Conservation (phyloP, 2,797 vertebrate species). For the Enteromius thamalakanensis region DNA sequence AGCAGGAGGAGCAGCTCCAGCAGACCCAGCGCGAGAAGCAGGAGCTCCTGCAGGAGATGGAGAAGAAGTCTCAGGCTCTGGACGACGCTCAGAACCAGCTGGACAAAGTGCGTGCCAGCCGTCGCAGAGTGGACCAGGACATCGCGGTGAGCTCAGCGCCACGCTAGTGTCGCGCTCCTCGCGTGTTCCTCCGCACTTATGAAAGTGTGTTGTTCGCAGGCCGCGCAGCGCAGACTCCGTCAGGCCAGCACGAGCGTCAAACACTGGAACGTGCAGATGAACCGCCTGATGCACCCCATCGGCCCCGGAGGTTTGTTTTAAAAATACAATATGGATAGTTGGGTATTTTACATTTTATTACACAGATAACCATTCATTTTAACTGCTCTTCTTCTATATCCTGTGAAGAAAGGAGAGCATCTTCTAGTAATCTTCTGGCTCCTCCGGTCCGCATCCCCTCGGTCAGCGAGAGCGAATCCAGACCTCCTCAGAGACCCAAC, state of each 20-base stretch:
- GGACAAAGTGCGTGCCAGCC: conserved; percentile 83
- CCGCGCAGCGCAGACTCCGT: conserved; percentile 79
- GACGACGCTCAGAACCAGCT: conserved; percentile 82
- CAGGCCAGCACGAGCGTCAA: conserved; percentile 88
- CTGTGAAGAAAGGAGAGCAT: conserved; percentile 73
- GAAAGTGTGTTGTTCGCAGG: conserved; percentile 63
- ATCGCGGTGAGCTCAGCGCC: conserved; percentile 74
- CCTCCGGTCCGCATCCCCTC: conserved; percentile 72
- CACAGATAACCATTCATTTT: no score
- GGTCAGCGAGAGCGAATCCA: conserved; percentile 68
- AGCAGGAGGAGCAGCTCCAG: conserved; percentile 83
- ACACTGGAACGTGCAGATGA: conserved; percentile 90
- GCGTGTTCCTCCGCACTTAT: neutral
- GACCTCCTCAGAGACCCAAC: conserved; percentile 65
- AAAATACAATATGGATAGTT: neutral
- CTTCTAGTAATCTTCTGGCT: conserved; percentile 62
- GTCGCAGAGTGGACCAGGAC: conserved; percentile 82
- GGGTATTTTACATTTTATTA: no score
- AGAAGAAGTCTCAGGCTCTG: conserved; percentile 79
- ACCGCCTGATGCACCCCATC: conserved; percentile 86
- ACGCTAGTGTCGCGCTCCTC: neutral
- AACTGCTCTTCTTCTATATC: neutral
- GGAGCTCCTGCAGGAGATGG: conserved; percentile 84
- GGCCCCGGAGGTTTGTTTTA: conserved; percentile 78
- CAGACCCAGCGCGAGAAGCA: conserved; percentile 82